Evolutionary conservation across 1,140 invertebrate species (phyloP).

Genomic region (Papilio glaucus): DNA sequence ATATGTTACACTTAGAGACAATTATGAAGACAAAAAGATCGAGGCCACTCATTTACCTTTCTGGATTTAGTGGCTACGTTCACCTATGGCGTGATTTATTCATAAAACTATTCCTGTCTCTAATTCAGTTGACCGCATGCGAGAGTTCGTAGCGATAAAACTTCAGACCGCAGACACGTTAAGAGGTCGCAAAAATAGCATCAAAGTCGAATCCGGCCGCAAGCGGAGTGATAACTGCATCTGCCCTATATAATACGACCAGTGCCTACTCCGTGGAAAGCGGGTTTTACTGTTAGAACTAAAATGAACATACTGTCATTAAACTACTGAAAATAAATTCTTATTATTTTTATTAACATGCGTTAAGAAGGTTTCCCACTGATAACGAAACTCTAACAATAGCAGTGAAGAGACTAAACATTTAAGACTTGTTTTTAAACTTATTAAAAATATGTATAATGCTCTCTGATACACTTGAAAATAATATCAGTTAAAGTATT

Average conservation of each 20-base stretch:
- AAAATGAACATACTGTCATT: constrained; percentile 30
- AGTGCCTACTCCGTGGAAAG: constrained; percentile 45
- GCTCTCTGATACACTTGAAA: no score
- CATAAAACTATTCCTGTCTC: constrained; percentile 47
- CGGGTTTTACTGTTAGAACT: constrained; percentile 46
- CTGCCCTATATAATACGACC: constrained; percentile 65
- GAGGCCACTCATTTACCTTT: background rate
- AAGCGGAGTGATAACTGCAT: constrained; percentile 56
- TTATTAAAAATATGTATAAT: no score
- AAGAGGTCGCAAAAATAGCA: constrained; percentile 76
- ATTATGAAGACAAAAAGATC: background rate
- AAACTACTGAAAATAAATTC: no score
- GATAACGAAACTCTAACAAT: no score
- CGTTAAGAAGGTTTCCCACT: no score
- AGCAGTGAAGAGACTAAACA: no score
- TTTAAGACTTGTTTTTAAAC: no score
- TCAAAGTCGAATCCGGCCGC: constrained; percentile 60
- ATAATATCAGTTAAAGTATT: no score
- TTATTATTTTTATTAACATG: no score
- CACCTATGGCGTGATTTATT: constrained; percentile 34
- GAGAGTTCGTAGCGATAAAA: constrained; percentile 58
- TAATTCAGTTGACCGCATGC: constrained; percentile 50
- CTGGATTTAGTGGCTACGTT: background rate
- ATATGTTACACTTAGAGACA: background rate
- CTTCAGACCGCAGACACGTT: constrained; percentile 67